Percentiles rank a stretch among this genome's conserved stretches.
phyloP scores from a whole-genome alignment of 2,113 vertebrate genomes.

The Machaerirhynchus nigripectus region DNA sequence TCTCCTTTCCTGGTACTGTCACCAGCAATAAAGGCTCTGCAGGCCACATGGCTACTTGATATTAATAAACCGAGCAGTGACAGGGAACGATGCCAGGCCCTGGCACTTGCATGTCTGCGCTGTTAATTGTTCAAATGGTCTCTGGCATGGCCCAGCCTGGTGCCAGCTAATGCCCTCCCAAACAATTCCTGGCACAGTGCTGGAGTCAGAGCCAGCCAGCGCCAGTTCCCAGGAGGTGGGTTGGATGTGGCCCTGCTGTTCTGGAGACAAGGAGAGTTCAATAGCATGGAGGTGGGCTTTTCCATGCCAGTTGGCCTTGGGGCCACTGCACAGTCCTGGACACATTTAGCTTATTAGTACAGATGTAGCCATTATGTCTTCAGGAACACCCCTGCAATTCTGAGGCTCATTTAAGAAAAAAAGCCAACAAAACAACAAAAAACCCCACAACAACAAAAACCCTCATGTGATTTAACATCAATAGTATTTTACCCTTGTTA shows the following conservation, averaged over 20 bases:
- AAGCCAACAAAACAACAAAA: background rate
- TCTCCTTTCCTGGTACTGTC: slow-evolving; percentile 44
- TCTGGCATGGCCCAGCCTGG: background rate
- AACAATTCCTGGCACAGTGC: background rate
- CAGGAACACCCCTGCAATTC: slow-evolving; percentile 22
- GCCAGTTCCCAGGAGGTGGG: slow-evolving; percentile 30
- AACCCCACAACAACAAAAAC: background rate
- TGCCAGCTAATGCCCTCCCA: background rate
- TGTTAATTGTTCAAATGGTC: slow-evolving; percentile 13
- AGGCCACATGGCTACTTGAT: slow-evolving; percentile 48
- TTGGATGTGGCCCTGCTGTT: slow-evolving; percentile 36
- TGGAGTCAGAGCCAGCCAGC: background rate
- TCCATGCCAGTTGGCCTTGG: slow-evolving; percentile 33
- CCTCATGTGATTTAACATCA: slow-evolving; percentile 47
- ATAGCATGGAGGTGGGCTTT: slow-evolving; percentile 23
- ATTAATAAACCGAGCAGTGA: slow-evolving; percentile 42
- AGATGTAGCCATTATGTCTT: slow-evolving; percentile 36
- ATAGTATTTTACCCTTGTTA: slow-evolving; percentile 62
- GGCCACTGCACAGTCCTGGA: background rate
- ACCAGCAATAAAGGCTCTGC: slow-evolving; percentile 46
- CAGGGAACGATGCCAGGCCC: background rate
- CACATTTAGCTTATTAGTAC: slow-evolving; percentile 19
- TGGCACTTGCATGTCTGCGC: background rate
- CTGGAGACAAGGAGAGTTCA: background rate
- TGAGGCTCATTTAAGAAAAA: background rate